Evolutionary conservation across 2,888 invertebrate genomes (phyloP).

Genomic region (Spatulosminthurus flaviceps): DNA sequence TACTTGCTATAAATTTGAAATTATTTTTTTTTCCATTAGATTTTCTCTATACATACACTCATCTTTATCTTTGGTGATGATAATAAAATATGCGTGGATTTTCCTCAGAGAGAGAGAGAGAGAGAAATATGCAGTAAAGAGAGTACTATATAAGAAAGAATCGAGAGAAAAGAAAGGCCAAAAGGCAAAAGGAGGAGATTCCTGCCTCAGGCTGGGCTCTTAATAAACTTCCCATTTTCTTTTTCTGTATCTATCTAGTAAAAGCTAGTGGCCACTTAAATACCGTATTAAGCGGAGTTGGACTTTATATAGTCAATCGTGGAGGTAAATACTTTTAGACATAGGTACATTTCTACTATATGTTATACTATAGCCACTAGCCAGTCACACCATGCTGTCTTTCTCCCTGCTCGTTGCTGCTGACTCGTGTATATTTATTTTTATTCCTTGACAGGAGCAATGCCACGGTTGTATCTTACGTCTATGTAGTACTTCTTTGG

Average conservation of each 20-base stretch:
- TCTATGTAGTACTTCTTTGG: background rate
- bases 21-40: too few species aligned
- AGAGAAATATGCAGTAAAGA: background rate
- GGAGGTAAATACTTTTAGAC: background rate
- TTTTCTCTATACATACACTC: too few species aligned
- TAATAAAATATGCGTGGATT: too few species aligned
- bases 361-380: background rate
- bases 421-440: conserved; percentile 4
- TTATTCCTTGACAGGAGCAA: conserved; percentile 18
- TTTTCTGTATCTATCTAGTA: background rate
- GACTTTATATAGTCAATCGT: background rate
- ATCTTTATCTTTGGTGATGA: too few species aligned
- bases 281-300: background rate
- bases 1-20: too few species aligned
- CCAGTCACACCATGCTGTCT: background rate
- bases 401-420: background rate
- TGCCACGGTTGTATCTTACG: background rate
- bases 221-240: conserved; percentile 40
- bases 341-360: background rate
- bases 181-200: conserved; percentile 36
- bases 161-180: conserved; percentile 36
- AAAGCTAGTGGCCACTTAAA: conserved; percentile 6
- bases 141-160: too few species aligned
- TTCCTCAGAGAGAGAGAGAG: background rate
- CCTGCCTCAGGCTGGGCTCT: conserved; percentile 29